phyloP scores from a whole-genome alignment of 2,888 invertebrate genomes.

The Hirtodrosophila confusa region DNA sequence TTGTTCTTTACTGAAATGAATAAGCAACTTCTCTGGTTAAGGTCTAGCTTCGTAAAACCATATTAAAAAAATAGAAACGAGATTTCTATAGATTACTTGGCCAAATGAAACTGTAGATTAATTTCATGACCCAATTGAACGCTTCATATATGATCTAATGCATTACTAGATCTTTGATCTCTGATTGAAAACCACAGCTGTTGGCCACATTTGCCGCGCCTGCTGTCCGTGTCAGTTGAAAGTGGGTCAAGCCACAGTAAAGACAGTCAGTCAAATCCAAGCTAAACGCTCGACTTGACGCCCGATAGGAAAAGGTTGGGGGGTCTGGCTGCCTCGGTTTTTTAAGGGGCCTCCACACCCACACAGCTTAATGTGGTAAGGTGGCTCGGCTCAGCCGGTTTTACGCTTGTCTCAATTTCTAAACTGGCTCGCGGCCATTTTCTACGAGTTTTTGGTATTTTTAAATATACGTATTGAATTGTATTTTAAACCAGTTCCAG shows the following conservation, averaged over 20 bases:
- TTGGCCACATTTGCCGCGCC: slow-evolving; percentile 35
- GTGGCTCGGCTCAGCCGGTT: slow-evolving; percentile 35
- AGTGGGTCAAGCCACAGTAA: slow-evolving; percentile 52
- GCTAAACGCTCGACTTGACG: slow-evolving; percentile 2
- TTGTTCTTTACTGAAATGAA: no score
- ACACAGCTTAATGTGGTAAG: slow-evolving; percentile 16
- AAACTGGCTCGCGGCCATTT: slow-evolving; percentile 47
- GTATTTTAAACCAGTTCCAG: slow-evolving; percentile 36
- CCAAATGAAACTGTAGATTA: no score
- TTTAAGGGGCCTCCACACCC: slow-evolving; percentile 41
- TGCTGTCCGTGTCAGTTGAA: slow-evolving; percentile 38
- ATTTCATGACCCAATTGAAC: slow-evolving; percentile 3
- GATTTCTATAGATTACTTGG: no score
- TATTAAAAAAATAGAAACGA: no score
- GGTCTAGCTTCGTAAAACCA: no score
- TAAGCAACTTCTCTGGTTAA: no score
- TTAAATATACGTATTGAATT: slow-evolving; percentile 26
- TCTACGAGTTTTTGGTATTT: slow-evolving; percentile 11
- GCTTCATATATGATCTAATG: slow-evolving; percentile 5
- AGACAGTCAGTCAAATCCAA: slow-evolving; percentile 35
- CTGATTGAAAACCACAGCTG: slow-evolving; percentile 32
- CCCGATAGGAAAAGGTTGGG: slow-evolving; percentile 2
- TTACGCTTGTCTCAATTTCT: slow-evolving; percentile 33
- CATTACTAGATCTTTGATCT: slow-evolving; percentile 23
- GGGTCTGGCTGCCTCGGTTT: slow-evolving; percentile 31